A percentile compares a stretch with the other conserved stretches of the same genome.
phyloP scores from a whole-genome alignment of 2,113 vertebrate genomes.

The Choloepus hoffmanni region DNA sequence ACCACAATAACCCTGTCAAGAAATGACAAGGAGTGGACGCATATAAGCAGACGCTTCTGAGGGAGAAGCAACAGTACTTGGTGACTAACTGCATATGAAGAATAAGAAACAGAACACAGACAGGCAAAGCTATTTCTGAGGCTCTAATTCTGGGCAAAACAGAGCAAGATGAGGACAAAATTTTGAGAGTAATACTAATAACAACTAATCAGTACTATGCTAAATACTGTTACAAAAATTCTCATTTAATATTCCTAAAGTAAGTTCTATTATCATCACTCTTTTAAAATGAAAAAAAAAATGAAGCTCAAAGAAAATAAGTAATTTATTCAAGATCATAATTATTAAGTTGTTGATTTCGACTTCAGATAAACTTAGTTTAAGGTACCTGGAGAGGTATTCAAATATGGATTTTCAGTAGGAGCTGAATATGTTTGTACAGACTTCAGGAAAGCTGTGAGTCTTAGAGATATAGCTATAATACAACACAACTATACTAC shows the following conservation, averaged over 20 bases:
- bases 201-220: neutral
- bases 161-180: neutral
- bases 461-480: neutral
- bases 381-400: neutral
- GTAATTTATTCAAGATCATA: neutral
- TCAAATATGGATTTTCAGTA: neutral
- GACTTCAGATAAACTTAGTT: neutral
- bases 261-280: conserved; percentile 2
- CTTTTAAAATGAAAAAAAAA: conserved; percentile 18
- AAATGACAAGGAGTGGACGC: neutral
- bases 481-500: neutral
- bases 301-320: neutral
- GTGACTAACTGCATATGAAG: neutral
- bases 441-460: neutral
- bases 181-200: neutral
- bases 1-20: conserved; percentile 27
- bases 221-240: neutral
- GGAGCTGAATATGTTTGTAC: neutral
- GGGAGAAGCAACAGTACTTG: neutral
- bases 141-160: neutral
- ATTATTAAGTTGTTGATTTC: neutral
- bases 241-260: conserved; percentile 10
- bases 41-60: neutral
- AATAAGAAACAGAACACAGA: neutral
- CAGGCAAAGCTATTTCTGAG: neutral